Evolutionary conservation across 2,888 invertebrate species (phyloP), one percentile per base, ranked within the genome.

Genomic region (Drosophila nigricruria): DNA sequence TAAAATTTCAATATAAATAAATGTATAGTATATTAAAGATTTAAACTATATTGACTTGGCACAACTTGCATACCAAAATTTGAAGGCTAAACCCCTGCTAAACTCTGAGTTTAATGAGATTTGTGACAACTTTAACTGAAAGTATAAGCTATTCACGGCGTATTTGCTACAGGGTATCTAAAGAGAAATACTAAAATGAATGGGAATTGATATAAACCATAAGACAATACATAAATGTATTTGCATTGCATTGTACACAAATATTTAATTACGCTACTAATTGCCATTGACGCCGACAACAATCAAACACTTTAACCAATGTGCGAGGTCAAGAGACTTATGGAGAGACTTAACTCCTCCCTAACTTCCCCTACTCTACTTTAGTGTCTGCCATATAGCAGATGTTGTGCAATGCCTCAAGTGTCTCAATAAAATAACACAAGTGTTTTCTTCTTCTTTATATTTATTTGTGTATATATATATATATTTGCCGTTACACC

Each of bases 241-340:
- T 59, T 64, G 45, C 56, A 61, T 69, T 36, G 59, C 56, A 53
- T 45, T 52, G 64, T 82, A 81, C 76, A 76, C 72, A 86, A 80
- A 80, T 88, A 86, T 81, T 88, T 86, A 86, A 86, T 88, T 88
- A 86, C 71, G 82, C 82, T 81, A 84, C 86, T 86, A 86, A 86
- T 86, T 86, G 85, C 77, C 86, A 79, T 63, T 62, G 77, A 65
- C 57, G 74, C 62, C 62, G 68, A 58, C 63, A 63, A 75, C 52
- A 68, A 68, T 32, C 65, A 65, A 56, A 69, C 42, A 71, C 42
- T 45, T 66, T 50, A 60, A 9, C 42, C 71, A 54, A 27, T 23
- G 14, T 16, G 50, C 84, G 87, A 88, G 86, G 88, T 88, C 88
- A 88, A 79, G 72, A 81, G 50, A 23, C 36, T 53, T 52, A 10